A percentile compares a stretch with the other conserved stretches of the same genome.
These are phyloP conservation scores for Prunella strophiata DNA, from an alignment of 2,797 vertebrate species.

Conservation along the genomic window DNA sequence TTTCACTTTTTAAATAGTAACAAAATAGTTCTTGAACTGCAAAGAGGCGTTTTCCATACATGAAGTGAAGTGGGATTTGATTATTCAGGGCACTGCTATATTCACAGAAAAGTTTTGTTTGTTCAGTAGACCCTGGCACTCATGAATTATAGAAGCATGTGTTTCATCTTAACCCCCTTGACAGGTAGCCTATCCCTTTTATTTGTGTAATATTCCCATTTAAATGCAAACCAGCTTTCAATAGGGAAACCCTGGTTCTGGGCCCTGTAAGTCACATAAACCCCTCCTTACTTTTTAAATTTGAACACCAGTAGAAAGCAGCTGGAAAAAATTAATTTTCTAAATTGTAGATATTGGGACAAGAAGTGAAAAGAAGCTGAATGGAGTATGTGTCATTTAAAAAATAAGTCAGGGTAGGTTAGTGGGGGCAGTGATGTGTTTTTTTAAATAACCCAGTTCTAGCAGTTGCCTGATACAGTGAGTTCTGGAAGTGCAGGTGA, in stretches of 20 bases:
- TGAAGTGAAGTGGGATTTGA: not conserved
- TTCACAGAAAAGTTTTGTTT: not conserved
- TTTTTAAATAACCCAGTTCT: not conserved
- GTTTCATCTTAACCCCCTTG: not conserved
- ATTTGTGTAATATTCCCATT: not conserved
- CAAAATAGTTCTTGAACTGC: not conserved
- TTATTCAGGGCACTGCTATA: not conserved
- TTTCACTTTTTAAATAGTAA: not conserved
- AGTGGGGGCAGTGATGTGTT: not conserved
- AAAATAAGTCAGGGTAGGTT: not conserved
- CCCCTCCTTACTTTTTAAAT: not conserved
- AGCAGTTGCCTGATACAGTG: not conserved
- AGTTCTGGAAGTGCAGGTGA: not conserved
- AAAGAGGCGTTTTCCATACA: not conserved
- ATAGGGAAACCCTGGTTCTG: not conserved
- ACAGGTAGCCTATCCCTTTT: not conserved
- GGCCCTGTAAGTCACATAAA: not conserved
- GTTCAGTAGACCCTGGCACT: not conserved
- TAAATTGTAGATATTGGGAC: not conserved
- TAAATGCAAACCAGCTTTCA: not conserved
- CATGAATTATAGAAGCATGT: rapidly evolving
- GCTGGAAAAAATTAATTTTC: not conserved
- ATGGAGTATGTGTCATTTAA: not conserved
- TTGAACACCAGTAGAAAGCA: not conserved
- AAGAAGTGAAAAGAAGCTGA: not conserved